Conservation (phyloP, 2,797 vertebrate species). For the Eleutherodactylus coqui region DNA sequence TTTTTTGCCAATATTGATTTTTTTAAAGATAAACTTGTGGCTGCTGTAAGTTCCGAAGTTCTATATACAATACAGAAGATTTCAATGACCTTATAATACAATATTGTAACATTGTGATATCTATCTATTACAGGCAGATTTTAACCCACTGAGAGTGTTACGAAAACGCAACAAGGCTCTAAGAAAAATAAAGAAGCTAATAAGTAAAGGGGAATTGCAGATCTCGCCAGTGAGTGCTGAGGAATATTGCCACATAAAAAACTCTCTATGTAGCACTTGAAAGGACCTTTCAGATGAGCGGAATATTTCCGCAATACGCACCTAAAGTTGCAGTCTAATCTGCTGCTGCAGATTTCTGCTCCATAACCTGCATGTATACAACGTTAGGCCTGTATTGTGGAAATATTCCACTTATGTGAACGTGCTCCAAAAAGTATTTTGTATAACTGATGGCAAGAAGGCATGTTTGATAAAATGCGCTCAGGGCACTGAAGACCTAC, state of each 20-base stretch:
- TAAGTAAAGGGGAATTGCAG: slow-evolving; percentile 84
- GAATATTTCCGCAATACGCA: too few relatives aligned
- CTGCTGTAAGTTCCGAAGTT: slow-evolving; percentile 83
- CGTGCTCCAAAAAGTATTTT: background rate
- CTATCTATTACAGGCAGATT: slow-evolving; percentile 82
- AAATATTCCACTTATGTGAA: too few relatives aligned
- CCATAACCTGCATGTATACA: too few relatives aligned
- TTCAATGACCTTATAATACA: background rate
- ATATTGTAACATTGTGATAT: background rate
- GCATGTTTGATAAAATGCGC: background rate
- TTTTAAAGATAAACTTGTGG: slow-evolving; percentile 86
- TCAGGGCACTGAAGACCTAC: background rate
- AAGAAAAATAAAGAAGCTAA: slow-evolving; percentile 84
- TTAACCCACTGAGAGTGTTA: slow-evolving; percentile 86
- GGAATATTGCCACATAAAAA: background rate
- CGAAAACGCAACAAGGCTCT: slow-evolving; percentile 93
- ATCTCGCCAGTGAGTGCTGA: slow-evolving; percentile 80
- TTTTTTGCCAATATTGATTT: slow-evolving; percentile 94
- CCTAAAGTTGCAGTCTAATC: too few relatives aligned
- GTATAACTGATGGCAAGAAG: background rate
- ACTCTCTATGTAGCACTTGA: background rate
- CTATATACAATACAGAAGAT: background rate
- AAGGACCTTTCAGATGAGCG: too few relatives aligned
- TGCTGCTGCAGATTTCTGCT: too few relatives aligned
- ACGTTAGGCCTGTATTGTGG: too few relatives aligned